Percentiles rank a stretch among this genome's conserved stretches.
Evolutionary conservation across 2,113 vertebrate species (phyloP).

Genomic region (Thymallus thymallus): DNA sequence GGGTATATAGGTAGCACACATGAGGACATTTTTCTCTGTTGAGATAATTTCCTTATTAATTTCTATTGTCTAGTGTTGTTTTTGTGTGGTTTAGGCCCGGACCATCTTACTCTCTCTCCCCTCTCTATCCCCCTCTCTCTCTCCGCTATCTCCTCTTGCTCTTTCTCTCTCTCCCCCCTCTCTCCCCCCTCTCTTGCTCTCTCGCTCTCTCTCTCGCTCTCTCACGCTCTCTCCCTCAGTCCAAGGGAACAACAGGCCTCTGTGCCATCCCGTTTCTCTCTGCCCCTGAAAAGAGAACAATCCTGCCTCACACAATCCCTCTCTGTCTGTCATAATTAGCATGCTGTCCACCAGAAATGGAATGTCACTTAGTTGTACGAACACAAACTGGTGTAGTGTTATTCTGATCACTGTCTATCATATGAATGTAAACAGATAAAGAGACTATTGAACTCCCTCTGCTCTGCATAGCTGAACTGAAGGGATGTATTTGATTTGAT

Average conservation of each 20-base stretch:
- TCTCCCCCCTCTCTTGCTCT: not conserved
- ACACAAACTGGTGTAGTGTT: not conserved
- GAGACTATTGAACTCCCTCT: not conserved
- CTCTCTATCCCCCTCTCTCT: too few relatives aligned
- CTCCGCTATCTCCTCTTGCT: too few relatives aligned
- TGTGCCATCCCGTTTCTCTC: not conserved
- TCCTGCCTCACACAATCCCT: not conserved
- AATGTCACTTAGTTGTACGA: not conserved
- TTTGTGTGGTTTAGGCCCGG: too few relatives aligned
- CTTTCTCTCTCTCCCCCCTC: too few relatives aligned
- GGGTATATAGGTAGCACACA: too few relatives aligned
- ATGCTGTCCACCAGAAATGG: not conserved
- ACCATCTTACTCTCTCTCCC: too few relatives aligned
- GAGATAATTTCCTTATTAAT: too few relatives aligned
- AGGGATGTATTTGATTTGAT: not conserved
- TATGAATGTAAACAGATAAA: not conserved
- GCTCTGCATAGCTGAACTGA: not conserved
- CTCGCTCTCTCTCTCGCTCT: not conserved
- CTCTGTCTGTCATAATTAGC: not conserved
- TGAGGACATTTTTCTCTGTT: too few relatives aligned
- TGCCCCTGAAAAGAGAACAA: not conserved
- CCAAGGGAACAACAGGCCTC: slow-evolving; percentile 2
- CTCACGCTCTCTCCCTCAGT: slow-evolving; percentile 23
- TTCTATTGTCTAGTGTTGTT: too few relatives aligned
- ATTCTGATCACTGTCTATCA: not conserved